Evolutionary conservation across 1,140 invertebrate species (phyloP).

Genomic region (Proctacanthus coquilletti): DNA sequence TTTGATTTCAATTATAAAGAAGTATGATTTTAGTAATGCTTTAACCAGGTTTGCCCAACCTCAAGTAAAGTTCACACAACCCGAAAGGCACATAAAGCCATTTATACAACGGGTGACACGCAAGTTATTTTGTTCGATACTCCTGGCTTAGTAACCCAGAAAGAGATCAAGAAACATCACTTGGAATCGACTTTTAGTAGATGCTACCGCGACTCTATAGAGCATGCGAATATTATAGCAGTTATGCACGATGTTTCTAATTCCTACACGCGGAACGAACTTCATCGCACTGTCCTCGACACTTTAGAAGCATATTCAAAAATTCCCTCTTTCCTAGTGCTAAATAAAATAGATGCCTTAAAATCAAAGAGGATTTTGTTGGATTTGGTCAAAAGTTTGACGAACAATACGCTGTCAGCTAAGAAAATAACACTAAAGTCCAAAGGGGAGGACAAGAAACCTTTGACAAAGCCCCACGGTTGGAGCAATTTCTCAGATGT

Average conservation of each 20-base stretch:
- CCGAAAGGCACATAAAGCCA: constrained; percentile 48
- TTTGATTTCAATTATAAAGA: background rate
- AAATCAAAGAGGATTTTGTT: constrained; percentile 61
- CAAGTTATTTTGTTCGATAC: constrained; percentile 84
- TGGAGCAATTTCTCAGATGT: constrained; percentile 69
- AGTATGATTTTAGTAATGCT: background rate
- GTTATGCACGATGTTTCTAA: constrained; percentile 74
- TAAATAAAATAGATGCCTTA: constrained; percentile 80
- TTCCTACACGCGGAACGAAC: constrained; percentile 41
- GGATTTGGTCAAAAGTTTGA: constrained; percentile 48
- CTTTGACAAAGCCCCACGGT: too few relatives aligned
- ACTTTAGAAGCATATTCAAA: constrained; percentile 45
- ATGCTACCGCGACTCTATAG: constrained; percentile 46
- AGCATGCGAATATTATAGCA: constrained; percentile 64
- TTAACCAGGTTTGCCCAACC: constrained; percentile 60
- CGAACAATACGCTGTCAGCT: constrained; percentile 41
- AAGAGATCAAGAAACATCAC: constrained; percentile 50
- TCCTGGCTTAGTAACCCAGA: constrained; percentile 54
- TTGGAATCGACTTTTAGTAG: constrained; percentile 46
- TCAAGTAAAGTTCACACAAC: constrained; percentile 88
- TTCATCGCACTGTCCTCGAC: constrained; percentile 53
- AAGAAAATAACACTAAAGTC: constrained; percentile 13
- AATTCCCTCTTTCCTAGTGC: constrained; percentile 59
- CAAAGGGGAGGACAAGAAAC: constrained; percentile 3
- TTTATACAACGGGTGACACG: constrained; percentile 53